Conservation (phyloP, 2,113 vertebrate genomes). For the Pluvianellus socialis region DNA sequence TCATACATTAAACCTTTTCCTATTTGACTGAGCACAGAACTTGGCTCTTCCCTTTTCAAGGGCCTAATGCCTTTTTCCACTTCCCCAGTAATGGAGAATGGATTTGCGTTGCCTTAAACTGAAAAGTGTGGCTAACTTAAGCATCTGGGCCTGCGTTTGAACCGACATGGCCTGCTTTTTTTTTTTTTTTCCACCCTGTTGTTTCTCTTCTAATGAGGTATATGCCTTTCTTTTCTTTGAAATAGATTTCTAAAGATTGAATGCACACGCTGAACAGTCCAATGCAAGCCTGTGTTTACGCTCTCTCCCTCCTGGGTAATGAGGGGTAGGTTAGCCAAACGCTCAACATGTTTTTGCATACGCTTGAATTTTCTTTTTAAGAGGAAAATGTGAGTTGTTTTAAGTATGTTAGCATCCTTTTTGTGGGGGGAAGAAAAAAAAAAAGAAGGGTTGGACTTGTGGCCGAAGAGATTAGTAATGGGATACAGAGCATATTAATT, state of each 20-base stretch:
- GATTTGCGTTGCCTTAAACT: slow-evolving; percentile 61
- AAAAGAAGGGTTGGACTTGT: background rate
- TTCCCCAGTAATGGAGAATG: slow-evolving; percentile 15
- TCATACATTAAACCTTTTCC: slow-evolving; percentile 40
- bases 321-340: background rate
- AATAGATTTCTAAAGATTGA: slow-evolving; percentile 42
- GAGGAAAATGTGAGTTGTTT: background rate
- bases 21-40: slow-evolving; percentile 40
- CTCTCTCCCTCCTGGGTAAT: slow-evolving; percentile 1
- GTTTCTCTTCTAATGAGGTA: slow-evolving; percentile 51
- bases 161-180: background rate
- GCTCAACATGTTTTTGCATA: background rate
- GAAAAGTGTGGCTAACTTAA: slow-evolving; percentile 56
- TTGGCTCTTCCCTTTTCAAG: slow-evolving; percentile 34
- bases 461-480: slow-evolving; percentile 37
- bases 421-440: background rate
- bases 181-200: background rate
- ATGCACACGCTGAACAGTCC: background rate
- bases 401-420: background rate
- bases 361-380: background rate
- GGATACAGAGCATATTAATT: slow-evolving; percentile 26
- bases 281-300: background rate
- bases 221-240: slow-evolving; percentile 11
- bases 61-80: slow-evolving; percentile 53
- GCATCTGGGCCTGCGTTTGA: background rate